A percentile compares a stretch with the other conserved stretches of the same genome.
These are phyloP conservation scores for Paedocypris micromegethes DNA, from an alignment of 2,797 vertebrate genomes.

Conservation along the genomic window DNA sequence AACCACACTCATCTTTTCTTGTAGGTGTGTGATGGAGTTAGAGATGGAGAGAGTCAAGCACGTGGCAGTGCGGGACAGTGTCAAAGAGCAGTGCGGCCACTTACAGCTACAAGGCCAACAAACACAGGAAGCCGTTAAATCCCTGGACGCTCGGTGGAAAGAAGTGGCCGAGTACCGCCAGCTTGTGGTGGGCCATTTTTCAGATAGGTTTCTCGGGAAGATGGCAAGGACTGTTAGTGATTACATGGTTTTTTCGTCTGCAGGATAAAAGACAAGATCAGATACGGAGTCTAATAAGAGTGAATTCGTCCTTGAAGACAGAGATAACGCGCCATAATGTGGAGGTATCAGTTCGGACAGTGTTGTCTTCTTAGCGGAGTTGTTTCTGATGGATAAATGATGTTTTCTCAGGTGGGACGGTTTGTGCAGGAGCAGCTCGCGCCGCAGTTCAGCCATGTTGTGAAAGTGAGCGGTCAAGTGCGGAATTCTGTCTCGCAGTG, in stretches of 20 bases:
- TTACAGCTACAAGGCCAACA: slow-evolving; percentile 59
- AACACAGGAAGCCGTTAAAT: slow-evolving; percentile 57
- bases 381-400: not conserved
- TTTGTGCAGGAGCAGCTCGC: slow-evolving; percentile 58
- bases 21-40: slow-evolving; percentile 66
- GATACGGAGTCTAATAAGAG: slow-evolving; percentile 72
- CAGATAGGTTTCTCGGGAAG: not conserved
- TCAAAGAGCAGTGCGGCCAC: slow-evolving; percentile 58
- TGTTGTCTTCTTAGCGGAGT: not conserved
- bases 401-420: slow-evolving; percentile 57
- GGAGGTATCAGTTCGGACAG: slow-evolving; percentile 57
- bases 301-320: slow-evolving; percentile 65
- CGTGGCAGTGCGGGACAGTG: slow-evolving; percentile 57
- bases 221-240: not conserved
- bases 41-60: slow-evolving; percentile 67
- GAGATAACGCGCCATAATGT: slow-evolving; percentile 59
- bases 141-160: slow-evolving; percentile 65
- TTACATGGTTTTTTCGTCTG: slow-evolving; percentile 12
- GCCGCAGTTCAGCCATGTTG: slow-evolving; percentile 57
- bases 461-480: slow-evolving; percentile 52
- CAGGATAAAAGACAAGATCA: slow-evolving; percentile 71
- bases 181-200: slow-evolving; percentile 60
- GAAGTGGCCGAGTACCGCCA: slow-evolving; percentile 70
- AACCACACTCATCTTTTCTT: slow-evolving; percentile 1
- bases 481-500: slow-evolving; percentile 69